Conservation (phyloP, 2,797 vertebrate genomes). For the Menidia menidia region DNA sequence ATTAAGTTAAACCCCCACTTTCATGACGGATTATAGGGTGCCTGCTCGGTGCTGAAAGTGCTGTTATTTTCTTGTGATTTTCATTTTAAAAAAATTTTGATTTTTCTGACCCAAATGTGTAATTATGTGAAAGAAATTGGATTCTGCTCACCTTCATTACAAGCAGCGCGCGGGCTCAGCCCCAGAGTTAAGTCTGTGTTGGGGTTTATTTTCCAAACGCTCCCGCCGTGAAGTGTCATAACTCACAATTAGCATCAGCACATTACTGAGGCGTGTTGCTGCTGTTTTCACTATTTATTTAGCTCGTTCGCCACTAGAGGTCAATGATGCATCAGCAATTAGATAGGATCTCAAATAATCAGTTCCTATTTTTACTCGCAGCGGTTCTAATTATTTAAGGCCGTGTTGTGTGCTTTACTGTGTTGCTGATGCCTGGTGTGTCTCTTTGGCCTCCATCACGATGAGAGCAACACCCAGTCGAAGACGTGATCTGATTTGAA, state of each 20-base stretch:
- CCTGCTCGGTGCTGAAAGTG: neutral
- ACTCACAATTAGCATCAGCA: slow-evolving; percentile 36
- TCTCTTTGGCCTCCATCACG: neutral
- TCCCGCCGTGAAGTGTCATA: slow-evolving; percentile 31
- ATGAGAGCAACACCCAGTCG: slow-evolving; percentile 2
- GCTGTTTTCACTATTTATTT: slow-evolving; percentile 41
- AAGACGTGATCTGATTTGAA: slow-evolving; percentile 1
- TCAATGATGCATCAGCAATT: slow-evolving; percentile 70
- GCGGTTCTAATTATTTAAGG: slow-evolving; percentile 18
- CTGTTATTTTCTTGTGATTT: slow-evolving; percentile 29
- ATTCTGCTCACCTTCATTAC: neutral
- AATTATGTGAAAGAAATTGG: neutral
- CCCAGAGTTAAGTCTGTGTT: neutral
- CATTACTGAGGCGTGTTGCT: neutral
- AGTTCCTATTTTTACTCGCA: slow-evolving; percentile 1
- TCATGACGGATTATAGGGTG: neutral
- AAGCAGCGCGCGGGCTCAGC: too few species aligned
- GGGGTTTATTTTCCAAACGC: slow-evolving; percentile 3
- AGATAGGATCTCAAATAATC: neutral
- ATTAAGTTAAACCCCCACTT: neutral
- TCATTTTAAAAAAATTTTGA: slow-evolving; percentile 5
- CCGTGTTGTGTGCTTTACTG: neutral
- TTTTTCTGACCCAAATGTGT: slow-evolving; percentile 21
- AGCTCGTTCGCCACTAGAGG: slow-evolving; percentile 70
- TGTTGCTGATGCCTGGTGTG: neutral